These are phyloP conservation scores for Pseudococcus longispinus DNA, from an alignment of 2,888 invertebrate species.

Conservation along the genomic window DNA sequence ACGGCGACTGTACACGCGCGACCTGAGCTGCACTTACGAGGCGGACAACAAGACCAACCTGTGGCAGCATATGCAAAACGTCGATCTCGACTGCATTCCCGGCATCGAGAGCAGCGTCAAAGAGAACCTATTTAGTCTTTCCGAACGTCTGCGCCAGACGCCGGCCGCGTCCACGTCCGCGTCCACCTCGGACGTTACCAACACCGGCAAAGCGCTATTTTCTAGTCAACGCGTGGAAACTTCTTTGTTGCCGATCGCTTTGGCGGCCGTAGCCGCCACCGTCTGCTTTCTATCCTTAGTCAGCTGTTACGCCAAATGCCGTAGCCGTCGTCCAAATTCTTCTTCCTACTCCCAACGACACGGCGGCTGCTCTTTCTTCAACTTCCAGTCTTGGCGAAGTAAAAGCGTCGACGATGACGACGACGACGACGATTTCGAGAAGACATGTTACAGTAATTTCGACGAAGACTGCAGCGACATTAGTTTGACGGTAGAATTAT, in stretches of 20 bases:
- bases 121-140: background rate
- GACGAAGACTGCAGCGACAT: slow-evolving; percentile 46
- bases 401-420: background rate
- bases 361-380: background rate
- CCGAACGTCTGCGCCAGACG: background rate
- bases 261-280: background rate
- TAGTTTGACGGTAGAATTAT: slow-evolving; percentile 43
- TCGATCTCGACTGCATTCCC: background rate
- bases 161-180: no score
- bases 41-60: slow-evolving; percentile 9
- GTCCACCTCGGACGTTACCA: no score
- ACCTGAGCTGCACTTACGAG: slow-evolving; percentile 30
- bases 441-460: slow-evolving; percentile 27
- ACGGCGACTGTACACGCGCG: slow-evolving; percentile 32
- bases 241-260: background rate
- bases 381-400: background rate
- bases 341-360: background rate
- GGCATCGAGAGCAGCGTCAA: slow-evolving; percentile 14
- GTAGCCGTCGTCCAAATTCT: background rate
- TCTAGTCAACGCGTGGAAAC: slow-evolving; percentile 39
- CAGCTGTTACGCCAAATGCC: background rate
- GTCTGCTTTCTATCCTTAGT: background rate
- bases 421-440: background rate
- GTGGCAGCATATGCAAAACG: slow-evolving; percentile 33
- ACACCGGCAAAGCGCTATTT: background rate